Evolutionary conservation across 2,888 invertebrate species (phyloP), one percentile per base, ranked within the genome.

Genomic region (Amblyjoppa fuscipennis): DNA sequence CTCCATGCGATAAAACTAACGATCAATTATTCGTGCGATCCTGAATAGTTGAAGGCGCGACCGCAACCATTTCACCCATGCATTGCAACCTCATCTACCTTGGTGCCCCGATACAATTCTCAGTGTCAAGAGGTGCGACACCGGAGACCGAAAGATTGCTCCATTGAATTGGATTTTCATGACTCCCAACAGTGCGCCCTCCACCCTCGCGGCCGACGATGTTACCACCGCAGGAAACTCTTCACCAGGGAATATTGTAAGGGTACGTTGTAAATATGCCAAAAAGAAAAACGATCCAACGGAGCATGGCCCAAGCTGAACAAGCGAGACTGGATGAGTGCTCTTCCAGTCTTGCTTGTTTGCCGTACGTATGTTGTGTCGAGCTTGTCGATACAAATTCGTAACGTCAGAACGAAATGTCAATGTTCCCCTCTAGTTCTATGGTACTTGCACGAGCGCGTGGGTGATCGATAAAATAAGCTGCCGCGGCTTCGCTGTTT

Each of bases 11-110:
- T 31, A 16, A 6, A 28, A 31, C 41, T 75, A 73, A 80, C 59
- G 59, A 82, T 81, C 73, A 81, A 81, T 79, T 82, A 85, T 85
- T 82, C 75, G 28, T 51, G n/a, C 6, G 76, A 82, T 80, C 71
- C 20, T 82, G 82, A 85, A 82, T 85, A 76, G 49, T 85, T 70
- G n/a, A 85, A 59, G 34, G 13, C 13, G 51, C 51, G 13, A 71
- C n/a, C 41, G 66, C 49, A 69, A n/a, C 73, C 34, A 61, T 73
- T 11, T 41, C 51, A 11, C 20, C 11, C 9, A 38, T 70, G 64
- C 76, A 53, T 59, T 41, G 45, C 31, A 38, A 25, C 31, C 31
- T 13, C 41, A 13, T 25, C 49, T 28, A 34, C 59, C 41, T 16
- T 2, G n/a, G 20, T 45, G 25, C 20, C 16, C 13, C n/a, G 20